Conservation (phyloP, 2,888 invertebrate species). For the Esperia sulphurella region DNA sequence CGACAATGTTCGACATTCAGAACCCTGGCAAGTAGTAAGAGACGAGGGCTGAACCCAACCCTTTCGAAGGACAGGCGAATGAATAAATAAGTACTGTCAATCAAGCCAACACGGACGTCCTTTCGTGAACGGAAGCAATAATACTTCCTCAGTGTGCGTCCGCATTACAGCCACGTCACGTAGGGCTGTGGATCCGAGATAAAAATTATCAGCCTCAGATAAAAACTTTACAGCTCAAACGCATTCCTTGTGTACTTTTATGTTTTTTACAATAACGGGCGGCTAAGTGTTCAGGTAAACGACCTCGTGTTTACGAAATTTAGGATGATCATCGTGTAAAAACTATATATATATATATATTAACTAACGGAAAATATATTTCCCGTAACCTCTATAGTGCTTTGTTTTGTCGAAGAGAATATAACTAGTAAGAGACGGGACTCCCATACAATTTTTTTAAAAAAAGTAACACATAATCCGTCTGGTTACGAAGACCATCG, state of each 20-base stretch:
- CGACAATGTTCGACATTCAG: conserved; percentile 11
- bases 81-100: conserved; percentile 65
- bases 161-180: background rate
- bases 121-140: conserved; percentile 32
- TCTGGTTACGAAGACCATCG: too few relatives aligned
- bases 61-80: conserved; percentile 45
- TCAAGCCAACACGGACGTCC: conserved; percentile 35
- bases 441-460: too few relatives aligned
- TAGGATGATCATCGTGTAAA: too few relatives aligned
- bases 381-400: too few relatives aligned
- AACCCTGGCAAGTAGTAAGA: conserved; percentile 17
- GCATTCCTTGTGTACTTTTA: background rate
- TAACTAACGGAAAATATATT: too few relatives aligned
- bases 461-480: too few relatives aligned
- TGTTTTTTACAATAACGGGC: background rate
- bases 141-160: conserved; percentile 15
- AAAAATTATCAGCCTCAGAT: conserved; percentile 6
- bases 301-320: background rate
- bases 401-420: too few relatives aligned
- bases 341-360: too few relatives aligned
- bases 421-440: too few relatives aligned
- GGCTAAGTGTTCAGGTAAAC: background rate
- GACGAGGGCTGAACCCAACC: conserved; percentile 29
- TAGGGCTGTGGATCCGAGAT: background rate
- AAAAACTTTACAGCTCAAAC: conserved; percentile 1